These are phyloP conservation scores for Brachionus koreanus DNA, from an alignment of 1,140 invertebrate species.

Conservation along the genomic window DNA sequence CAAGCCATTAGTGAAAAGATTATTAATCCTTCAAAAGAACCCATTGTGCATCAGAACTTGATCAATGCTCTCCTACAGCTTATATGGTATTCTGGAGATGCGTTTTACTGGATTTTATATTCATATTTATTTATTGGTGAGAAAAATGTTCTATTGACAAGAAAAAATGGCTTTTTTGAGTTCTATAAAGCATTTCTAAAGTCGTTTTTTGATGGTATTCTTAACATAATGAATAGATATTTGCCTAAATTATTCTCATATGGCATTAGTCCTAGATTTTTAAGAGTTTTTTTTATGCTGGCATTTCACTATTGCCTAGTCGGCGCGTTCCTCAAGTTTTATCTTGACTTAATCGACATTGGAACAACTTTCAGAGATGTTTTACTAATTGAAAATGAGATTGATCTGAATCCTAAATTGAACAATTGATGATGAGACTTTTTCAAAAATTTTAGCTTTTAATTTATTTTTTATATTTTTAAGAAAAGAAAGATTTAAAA, in stretches of 20 bases:
- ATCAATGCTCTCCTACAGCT: neutral
- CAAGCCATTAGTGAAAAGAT: neutral
- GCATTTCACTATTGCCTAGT: neutral
- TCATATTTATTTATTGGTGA: neutral
- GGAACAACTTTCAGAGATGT: neutral
- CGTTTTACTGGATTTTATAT: conserved; percentile 13
- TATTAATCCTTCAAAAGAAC: neutral
- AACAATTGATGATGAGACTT: too few species aligned
- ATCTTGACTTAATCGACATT: neutral
- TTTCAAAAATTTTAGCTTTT: too few species aligned
- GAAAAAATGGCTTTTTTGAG: neutral
- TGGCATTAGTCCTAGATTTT: neutral
- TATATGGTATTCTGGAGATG: neutral
- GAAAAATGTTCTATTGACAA: neutral
- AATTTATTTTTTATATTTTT: too few species aligned
- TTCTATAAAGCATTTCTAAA: neutral
- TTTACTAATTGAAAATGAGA: neutral
- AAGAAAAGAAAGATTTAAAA: too few species aligned
- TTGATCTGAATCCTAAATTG: too few species aligned
- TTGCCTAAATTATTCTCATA: neutral
- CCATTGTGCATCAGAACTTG: neutral
- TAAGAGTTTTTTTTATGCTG: neutral
- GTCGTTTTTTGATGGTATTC: neutral
- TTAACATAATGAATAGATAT: neutral
- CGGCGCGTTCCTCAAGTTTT: neutral